These are phyloP conservation scores for Torymus tubicola DNA, from an alignment of 2,888 invertebrate genomes.

Conservation along the genomic window DNA sequence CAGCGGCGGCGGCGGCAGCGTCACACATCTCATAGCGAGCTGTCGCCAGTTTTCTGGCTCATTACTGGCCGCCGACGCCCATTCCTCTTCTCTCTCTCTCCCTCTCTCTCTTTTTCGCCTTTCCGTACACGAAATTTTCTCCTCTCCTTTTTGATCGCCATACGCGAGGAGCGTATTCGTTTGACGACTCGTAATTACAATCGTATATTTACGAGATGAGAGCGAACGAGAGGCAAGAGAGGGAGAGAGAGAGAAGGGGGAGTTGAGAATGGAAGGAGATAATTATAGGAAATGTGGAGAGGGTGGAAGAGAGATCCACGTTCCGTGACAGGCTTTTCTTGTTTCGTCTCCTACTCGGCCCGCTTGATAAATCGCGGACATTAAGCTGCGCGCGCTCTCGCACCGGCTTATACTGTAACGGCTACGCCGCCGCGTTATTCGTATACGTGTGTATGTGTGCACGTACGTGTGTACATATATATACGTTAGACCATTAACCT, in stretches of 20 bases:
- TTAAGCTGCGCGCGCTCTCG: conserved; percentile 60
- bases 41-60: conserved; percentile 76
- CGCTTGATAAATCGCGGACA: conserved; percentile 66
- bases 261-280: conserved; percentile 6
- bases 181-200: conserved; percentile 50
- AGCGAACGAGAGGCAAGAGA: conserved; percentile 6
- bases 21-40: conserved; percentile 69
- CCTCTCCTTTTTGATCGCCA: conserved; percentile 30
- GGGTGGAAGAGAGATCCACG: conserved; percentile 44
- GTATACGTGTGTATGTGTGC: not conserved
- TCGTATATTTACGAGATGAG: conserved; percentile 44
- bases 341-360: conserved; percentile 64
- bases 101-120: conserved; percentile 15
- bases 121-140: conserved; percentile 16
- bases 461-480: conserved; percentile 8
- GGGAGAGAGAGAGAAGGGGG: not conserved
- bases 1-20: conserved; percentile 26
- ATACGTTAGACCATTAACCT: conserved; percentile 61
- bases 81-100: conserved; percentile 49
- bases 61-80: conserved; percentile 65
- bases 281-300: conserved; percentile 47
- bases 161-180: not conserved
- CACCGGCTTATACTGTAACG: conserved; percentile 14
- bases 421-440: not conserved
- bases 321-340: conserved; percentile 62